Percentiles rank a stretch among this genome's conserved stretches.
Conservation (phyloP, 2,113 vertebrate genomes). For the Indicator indicator region DNA sequence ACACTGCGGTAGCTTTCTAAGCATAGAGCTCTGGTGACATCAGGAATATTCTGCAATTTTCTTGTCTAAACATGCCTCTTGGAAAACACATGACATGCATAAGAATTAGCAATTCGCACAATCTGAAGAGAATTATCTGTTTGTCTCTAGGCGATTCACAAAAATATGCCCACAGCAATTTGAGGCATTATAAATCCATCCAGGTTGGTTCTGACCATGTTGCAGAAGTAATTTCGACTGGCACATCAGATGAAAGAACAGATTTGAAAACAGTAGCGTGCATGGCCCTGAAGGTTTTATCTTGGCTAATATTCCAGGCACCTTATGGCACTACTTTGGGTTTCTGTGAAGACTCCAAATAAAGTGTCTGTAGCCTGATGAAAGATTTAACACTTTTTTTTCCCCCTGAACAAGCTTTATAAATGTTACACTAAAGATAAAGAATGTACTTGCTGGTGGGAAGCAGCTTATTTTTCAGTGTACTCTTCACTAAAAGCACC, state of each 20-base stretch:
- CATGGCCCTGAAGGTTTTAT: slow-evolving; percentile 73
- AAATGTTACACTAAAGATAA: slow-evolving; percentile 23
- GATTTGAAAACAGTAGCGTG: slow-evolving; percentile 79
- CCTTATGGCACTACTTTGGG: slow-evolving; percentile 71
- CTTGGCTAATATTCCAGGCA: slow-evolving; percentile 76
- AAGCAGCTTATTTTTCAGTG: slow-evolving; percentile 41
- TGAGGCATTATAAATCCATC: slow-evolving; percentile 68
- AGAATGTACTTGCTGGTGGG: slow-evolving; percentile 36
- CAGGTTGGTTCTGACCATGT: slow-evolving; percentile 76
- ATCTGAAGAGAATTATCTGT: slow-evolving; percentile 67
- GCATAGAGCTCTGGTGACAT: background rate
- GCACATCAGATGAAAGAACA: slow-evolving; percentile 77
- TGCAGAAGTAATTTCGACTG: slow-evolving; percentile 79
- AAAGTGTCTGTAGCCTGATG: slow-evolving; percentile 65
- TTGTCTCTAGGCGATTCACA: slow-evolving; percentile 69
- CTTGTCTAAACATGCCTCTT: slow-evolving; percentile 66
- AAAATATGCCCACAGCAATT: slow-evolving; percentile 69
- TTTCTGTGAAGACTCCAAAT: slow-evolving; percentile 60
- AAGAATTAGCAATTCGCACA: slow-evolving; percentile 60
- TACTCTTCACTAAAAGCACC: background rate
- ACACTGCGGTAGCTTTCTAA: background rate
- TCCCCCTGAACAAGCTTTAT: slow-evolving; percentile 34
- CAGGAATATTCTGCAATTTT: slow-evolving; percentile 62
- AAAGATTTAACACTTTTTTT: slow-evolving; percentile 69
- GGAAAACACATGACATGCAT: slow-evolving; percentile 60